phyloP scores from a whole-genome alignment of 2,888 invertebrate genomes.

The Dione juno region DNA sequence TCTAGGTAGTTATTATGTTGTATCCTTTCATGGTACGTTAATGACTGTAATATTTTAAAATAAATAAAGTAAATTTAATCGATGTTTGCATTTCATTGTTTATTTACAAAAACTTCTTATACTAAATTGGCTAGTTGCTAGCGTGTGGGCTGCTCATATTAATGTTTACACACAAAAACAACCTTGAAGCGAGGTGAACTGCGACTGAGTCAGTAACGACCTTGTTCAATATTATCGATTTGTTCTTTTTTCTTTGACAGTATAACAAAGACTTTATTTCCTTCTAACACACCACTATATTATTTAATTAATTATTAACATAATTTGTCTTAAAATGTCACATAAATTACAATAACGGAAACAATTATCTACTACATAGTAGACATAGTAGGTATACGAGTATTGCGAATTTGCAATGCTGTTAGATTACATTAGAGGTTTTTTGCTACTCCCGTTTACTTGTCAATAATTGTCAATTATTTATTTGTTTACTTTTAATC shows the following conservation, averaged over 20 bases:
- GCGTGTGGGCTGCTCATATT: conserved; percentile 38
- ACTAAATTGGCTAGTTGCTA: conserved; percentile 42
- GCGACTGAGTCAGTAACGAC: conserved; percentile 41
- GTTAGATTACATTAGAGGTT: no score
- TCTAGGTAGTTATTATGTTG: conserved; percentile 74
- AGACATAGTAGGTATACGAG: no score
- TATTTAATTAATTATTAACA: not conserved
- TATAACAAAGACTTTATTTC: conserved; percentile 1
- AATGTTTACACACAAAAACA: conserved; percentile 80
- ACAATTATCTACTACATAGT: no score
- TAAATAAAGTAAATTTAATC: conserved; percentile 60
- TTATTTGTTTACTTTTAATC: no score
- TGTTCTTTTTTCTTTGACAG: conserved; percentile 29
- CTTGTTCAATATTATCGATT: conserved; percentile 50
- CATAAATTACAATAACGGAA: no score
- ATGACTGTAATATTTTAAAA: conserved; percentile 78
- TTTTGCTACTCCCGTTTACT: no score
- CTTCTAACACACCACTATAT: not conserved
- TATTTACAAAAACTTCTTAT: conserved; percentile 43
- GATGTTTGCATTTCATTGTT: conserved; percentile 54
- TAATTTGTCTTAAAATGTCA: not conserved
- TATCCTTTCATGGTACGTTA: conserved; percentile 63
- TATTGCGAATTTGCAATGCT: no score
- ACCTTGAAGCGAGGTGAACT: conserved; percentile 63
- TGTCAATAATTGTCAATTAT: no score